These are phyloP conservation scores for Nyctereutes procyonoides DNA, from an alignment of 2,113 vertebrate species.

Conservation along the genomic window DNA sequence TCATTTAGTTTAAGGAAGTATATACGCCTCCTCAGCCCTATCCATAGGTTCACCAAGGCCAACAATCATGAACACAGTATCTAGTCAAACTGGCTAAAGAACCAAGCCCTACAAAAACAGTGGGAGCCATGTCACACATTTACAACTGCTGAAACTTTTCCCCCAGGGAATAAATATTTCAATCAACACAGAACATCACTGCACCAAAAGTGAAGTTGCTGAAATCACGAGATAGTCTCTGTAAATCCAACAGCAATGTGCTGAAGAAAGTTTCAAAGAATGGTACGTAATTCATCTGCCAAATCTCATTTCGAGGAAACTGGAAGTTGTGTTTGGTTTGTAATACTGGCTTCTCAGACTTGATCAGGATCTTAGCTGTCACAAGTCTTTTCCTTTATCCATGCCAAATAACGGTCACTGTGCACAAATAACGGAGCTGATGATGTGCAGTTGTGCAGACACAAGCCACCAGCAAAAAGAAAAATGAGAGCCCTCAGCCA, in stretches of 20 bases:
- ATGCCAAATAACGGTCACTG: neutral
- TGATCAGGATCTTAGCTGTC: neutral
- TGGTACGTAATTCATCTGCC: fast-evolving
- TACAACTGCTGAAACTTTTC: neutral
- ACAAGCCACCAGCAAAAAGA: neutral
- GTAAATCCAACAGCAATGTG: neutral
- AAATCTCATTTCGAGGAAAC: neutral
- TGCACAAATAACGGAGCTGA: constrained; percentile 24
- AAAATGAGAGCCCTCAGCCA: neutral
- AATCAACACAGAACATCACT: neutral
- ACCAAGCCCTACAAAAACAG: neutral
- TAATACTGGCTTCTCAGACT: neutral
- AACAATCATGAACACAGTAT: neutral
- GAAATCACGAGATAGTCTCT: neutral
- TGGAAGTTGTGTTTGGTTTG: neutral
- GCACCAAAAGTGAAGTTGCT: neutral
- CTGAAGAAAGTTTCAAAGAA: neutral
- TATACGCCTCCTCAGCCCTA: neutral
- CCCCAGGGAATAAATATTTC: neutral
- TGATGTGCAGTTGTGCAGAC: neutral
- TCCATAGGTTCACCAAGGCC: neutral
- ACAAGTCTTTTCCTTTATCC: constrained; percentile 58
- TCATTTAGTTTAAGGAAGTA: neutral
- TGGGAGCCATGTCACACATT: neutral
- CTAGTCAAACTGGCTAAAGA: neutral